phyloP scores from a whole-genome alignment of 1,140 invertebrate genomes.

The Andrena cerasifolii region DNA sequence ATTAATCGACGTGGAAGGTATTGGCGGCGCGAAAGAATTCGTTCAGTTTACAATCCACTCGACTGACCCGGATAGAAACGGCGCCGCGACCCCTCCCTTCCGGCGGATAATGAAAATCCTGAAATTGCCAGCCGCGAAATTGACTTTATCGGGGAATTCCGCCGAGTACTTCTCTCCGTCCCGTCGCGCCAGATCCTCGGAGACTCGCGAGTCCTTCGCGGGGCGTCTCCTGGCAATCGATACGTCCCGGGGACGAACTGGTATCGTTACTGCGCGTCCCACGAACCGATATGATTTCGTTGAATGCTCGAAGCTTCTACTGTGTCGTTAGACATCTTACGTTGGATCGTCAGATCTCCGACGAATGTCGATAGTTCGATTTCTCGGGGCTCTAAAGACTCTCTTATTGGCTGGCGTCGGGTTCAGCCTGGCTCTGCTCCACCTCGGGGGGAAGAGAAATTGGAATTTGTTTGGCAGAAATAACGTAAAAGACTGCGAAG shows the following conservation, averaged over 20 bases:
- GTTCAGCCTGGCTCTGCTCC: too few species aligned
- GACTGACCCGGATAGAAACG: slow-evolving; percentile 3
- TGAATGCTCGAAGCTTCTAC: too few species aligned
- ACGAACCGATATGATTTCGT: too few species aligned
- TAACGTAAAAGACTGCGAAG: too few species aligned
- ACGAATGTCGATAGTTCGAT: too few species aligned
- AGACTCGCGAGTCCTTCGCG: slow-evolving; percentile 24
- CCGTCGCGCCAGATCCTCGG: background rate
- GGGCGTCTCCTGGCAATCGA: slow-evolving; percentile 40
- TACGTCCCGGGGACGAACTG: slow-evolving; percentile 30
- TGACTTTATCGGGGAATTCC: slow-evolving; percentile 45
- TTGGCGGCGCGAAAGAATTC: background rate
- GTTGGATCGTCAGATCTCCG: too few species aligned
- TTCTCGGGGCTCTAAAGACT: too few species aligned
- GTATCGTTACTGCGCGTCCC: background rate
- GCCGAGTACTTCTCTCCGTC: slow-evolving; percentile 11
- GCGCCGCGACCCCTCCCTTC: background rate
- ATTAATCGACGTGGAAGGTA: slow-evolving; percentile 27
- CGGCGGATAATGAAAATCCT: slow-evolving; percentile 50
- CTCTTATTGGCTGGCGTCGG: too few species aligned
- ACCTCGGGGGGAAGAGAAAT: too few species aligned
- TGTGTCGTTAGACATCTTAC: too few species aligned
- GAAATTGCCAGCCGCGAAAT: slow-evolving; percentile 46
- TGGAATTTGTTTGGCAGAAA: too few species aligned
- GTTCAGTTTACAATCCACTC: slow-evolving; percentile 26